phyloP scores from a whole-genome alignment of 2,888 invertebrate species.

The Acanthococcus lagerstroemiae region DNA sequence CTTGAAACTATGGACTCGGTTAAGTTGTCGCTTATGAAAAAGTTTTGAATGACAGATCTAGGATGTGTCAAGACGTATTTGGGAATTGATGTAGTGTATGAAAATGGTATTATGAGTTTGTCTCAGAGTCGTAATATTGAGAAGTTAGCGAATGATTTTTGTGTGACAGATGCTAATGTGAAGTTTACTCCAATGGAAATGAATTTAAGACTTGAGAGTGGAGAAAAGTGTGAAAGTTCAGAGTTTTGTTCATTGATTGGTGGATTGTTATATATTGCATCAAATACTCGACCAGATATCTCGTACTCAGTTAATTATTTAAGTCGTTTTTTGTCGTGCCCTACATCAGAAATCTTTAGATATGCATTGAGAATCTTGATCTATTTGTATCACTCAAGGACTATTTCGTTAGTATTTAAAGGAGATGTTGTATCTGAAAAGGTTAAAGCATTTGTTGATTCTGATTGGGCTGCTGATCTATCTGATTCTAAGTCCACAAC shows the following conservation, averaged over 20 bases:
- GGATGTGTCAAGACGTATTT: not conserved
- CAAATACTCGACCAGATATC: slow-evolving; percentile 4
- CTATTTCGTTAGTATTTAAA: not conserved
- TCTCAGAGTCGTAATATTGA: slow-evolving; percentile 7
- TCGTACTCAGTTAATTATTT: slow-evolving; percentile 5
- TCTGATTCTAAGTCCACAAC: slow-evolving; percentile 3
- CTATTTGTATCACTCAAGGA: not conserved
- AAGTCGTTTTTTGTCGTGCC: not conserved
- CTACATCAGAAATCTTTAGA: not conserved
- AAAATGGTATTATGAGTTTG: not conserved
- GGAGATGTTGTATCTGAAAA: not conserved
- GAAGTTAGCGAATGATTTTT: not conserved
- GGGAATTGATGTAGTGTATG: not conserved
- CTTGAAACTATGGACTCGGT: not conserved
- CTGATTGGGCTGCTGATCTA: slow-evolving; percentile 5
- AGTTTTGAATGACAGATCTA: slow-evolving; percentile 9
- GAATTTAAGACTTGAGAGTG: not conserved
- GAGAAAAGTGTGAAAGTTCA: not conserved
- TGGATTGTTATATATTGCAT: not conserved
- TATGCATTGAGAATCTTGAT: slow-evolving; percentile 5
- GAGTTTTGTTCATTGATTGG: slow-evolving; percentile 2
- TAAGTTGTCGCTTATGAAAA: not conserved
- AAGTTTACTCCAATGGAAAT: not conserved
- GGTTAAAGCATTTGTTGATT: slow-evolving; percentile 5
- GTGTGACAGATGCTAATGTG: not conserved